phyloP scores from a whole-genome alignment of 1,140 invertebrate species.

The Aphelenchoides besseyi region DNA sequence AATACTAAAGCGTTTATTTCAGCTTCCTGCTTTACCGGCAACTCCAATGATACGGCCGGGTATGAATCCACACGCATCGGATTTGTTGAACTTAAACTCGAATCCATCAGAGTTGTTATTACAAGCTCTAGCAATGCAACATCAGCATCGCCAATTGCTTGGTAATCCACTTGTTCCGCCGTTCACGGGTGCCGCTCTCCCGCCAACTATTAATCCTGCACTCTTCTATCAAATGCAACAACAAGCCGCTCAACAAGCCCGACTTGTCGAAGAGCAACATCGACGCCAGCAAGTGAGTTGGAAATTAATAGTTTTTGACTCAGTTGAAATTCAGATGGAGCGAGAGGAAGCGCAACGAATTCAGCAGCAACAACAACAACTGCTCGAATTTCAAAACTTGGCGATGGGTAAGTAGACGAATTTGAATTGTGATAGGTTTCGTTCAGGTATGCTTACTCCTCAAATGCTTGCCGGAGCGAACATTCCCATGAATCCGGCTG shows the following conservation, averaged over 20 bases:
- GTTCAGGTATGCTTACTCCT: not conserved
- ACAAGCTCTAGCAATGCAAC: not conserved
- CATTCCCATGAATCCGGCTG: not conserved
- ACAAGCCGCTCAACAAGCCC: not conserved
- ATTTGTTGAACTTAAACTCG: not conserved
- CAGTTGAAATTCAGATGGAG: not conserved
- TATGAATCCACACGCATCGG: not conserved
- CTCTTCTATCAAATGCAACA: conserved; percentile 3
- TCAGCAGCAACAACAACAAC: not conserved
- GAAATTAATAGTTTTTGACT: not conserved
- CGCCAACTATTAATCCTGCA: not conserved
- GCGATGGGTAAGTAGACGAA: conserved; percentile 7
- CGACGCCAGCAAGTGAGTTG: not conserved
- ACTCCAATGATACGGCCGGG: not conserved
- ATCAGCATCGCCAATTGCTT: not conserved
- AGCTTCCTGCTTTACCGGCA: not conserved
- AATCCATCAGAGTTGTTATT: not conserved
- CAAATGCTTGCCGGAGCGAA: conserved; percentile 1
- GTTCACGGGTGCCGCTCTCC: not conserved
- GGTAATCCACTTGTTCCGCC: not conserved
- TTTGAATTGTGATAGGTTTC: not conserved
- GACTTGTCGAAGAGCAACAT: too few species aligned
- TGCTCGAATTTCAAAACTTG: conserved; percentile 1
- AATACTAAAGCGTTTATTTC: not conserved
- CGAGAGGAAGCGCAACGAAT: not conserved